These are phyloP conservation scores for Papilio demoleus DNA, from an alignment of 2,888 invertebrate genomes.

Conservation along the genomic window DNA sequence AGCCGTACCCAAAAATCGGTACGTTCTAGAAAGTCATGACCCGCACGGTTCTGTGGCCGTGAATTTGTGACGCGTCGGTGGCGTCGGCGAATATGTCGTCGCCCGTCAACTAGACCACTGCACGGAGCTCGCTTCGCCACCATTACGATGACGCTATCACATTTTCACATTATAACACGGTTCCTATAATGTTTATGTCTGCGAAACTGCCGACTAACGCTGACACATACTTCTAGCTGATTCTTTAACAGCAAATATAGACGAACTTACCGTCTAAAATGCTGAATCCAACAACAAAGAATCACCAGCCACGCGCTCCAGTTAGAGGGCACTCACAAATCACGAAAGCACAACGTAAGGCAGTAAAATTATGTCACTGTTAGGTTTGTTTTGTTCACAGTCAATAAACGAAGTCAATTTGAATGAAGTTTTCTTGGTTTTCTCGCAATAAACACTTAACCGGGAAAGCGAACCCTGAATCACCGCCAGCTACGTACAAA, in stretches of 20 bases:
- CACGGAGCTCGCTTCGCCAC: constrained; percentile 59
- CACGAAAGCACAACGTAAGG: constrained; percentile 78
- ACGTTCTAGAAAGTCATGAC: constrained; percentile 67
- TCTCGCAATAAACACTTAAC: constrained; percentile 75
- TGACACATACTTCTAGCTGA: constrained; percentile 46
- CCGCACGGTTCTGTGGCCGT: constrained; percentile 66
- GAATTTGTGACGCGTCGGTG: constrained; percentile 73
- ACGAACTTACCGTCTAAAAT: constrained; percentile 76
- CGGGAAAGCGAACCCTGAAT: constrained; percentile 76
- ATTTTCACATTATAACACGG: constrained; percentile 54
- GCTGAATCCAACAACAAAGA: constrained; percentile 83
- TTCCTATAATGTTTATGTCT: constrained; percentile 38
- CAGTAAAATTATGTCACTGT: constrained; percentile 67
- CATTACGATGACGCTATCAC: constrained; percentile 72
- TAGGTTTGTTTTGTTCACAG: constrained; percentile 66
- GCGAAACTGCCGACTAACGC: constrained; percentile 47
- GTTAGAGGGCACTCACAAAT: constrained; percentile 80
- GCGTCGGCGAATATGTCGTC: constrained; percentile 70
- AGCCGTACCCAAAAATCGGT: constrained; percentile 45
- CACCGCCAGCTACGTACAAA: constrained; percentile 84
- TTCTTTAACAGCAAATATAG: constrained; percentile 52
- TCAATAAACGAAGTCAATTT: constrained; percentile 64
- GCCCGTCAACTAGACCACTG: constrained; percentile 63
- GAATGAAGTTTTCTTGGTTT: constrained; percentile 73
- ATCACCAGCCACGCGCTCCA: constrained; percentile 83